These are phyloP conservation scores for Semotilus atromaculatus DNA, from an alignment of 2,797 vertebrate species.

Conservation along the genomic window DNA sequence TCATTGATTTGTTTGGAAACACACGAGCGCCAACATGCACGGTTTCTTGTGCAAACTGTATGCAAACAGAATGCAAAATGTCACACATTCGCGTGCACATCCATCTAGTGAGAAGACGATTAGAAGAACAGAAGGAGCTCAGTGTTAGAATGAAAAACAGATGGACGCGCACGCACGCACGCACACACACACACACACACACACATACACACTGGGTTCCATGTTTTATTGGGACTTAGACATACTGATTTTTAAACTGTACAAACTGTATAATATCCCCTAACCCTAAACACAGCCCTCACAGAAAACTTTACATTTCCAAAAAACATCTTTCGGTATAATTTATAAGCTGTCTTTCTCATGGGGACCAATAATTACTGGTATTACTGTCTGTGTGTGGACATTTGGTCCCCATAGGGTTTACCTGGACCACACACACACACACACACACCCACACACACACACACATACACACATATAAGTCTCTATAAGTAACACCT, in stretches of 20 bases:
- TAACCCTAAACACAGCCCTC: neutral
- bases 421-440: too few relatives aligned
- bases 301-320: too few relatives aligned
- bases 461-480: too few relatives aligned
- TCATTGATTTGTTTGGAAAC: slow-evolving; percentile 14
- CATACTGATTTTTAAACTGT: neutral
- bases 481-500: too few relatives aligned
- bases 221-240: too few relatives aligned
- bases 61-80: slow-evolving; percentile 31
- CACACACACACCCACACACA: too few relatives aligned
- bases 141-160: slow-evolving; percentile 55
- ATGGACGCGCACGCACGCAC: neutral
- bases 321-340: too few relatives aligned
- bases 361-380: too few relatives aligned
- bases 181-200: slow-evolving; percentile 1
- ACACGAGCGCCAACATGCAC: neutral
- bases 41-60: slow-evolving; percentile 15
- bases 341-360: too few relatives aligned
- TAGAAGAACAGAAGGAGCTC: slow-evolving; percentile 50
- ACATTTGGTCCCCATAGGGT: too few relatives aligned
- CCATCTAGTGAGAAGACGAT: slow-evolving; percentile 16
- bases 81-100: slow-evolving; percentile 34
- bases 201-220: neutral
- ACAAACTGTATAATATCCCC: neutral
- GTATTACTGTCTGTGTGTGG: too few relatives aligned